Conservation (phyloP, 2,113 vertebrate genomes). For the Corapipo altera region DNA sequence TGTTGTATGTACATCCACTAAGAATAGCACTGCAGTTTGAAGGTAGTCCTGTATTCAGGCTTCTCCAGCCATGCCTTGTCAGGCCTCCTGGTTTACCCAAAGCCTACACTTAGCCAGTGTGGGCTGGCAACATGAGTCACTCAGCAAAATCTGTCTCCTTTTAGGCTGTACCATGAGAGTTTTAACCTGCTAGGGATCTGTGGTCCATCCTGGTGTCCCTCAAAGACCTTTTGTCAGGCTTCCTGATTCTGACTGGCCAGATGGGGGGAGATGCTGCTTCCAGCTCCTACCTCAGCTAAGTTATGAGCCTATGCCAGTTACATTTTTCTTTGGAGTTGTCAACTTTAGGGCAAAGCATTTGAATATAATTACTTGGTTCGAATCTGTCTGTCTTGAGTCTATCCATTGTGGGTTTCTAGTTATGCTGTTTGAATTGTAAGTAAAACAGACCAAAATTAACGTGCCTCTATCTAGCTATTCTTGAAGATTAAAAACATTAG, state of each 20-base stretch:
- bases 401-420: background rate
- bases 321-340: background rate
- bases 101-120: slow-evolving; percentile 26
- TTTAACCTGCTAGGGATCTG: background rate
- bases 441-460: background rate
- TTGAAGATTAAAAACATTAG: background rate
- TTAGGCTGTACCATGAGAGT: background rate
- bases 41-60: background rate
- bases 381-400: background rate
- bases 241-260: slow-evolving; percentile 11
- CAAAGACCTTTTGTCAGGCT: background rate
- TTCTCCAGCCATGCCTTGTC: background rate
- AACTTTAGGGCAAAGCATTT: background rate
- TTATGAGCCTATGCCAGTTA: background rate
- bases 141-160: background rate
- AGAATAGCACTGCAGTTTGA: slow-evolving; percentile 15
- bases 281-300: background rate
- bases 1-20: background rate
- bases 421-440: background rate
- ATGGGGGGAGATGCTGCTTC: background rate
- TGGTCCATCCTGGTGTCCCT: background rate
- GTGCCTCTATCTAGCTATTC: background rate
- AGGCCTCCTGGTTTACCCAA: background rate
- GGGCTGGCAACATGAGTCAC: slow-evolving; percentile 22
- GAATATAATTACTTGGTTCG: background rate